These are phyloP conservation scores for Xiphophorus couchianus DNA, from an alignment of 2,113 vertebrate genomes.

Conservation along the genomic window DNA sequence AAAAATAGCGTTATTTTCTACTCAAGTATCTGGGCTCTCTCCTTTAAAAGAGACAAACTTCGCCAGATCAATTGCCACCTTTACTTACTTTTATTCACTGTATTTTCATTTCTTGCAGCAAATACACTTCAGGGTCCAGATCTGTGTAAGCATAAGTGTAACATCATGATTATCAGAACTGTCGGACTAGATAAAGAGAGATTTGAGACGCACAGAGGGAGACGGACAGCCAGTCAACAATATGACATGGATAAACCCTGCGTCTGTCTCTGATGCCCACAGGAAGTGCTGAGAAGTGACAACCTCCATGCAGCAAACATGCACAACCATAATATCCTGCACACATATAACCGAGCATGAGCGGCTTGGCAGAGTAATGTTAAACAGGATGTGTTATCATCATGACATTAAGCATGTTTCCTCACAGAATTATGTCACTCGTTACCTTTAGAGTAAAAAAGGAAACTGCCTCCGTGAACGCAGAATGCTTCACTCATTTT, in stretches of 20 bases:
- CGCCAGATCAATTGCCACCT: background rate
- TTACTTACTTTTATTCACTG: background rate
- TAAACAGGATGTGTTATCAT: background rate
- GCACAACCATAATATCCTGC: constrained; percentile 2
- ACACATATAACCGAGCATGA: background rate
- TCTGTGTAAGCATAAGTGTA: constrained; percentile 7
- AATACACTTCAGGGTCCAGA: background rate
- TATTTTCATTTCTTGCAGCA: background rate
- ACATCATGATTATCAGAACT: constrained; percentile 44
- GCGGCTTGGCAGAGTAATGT: background rate
- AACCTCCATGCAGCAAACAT: constrained; percentile 34
- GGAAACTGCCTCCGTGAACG: background rate
- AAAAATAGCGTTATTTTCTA: background rate
- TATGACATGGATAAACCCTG: constrained; percentile 53
- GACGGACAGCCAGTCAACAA: constrained; percentile 50
- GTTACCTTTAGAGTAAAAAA: background rate
- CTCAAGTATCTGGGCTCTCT: too few species aligned
- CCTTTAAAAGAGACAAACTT: background rate
- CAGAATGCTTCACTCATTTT: background rate
- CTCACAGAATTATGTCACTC: background rate
- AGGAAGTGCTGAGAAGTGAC: constrained; percentile 37
- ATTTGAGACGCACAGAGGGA: constrained; percentile 31
- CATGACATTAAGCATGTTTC: background rate
- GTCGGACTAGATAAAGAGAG: constrained; percentile 48
- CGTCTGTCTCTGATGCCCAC: constrained; percentile 32